Evolutionary conservation across 2,113 vertebrate genomes (phyloP), one percentile per base, ranked within the genome.

Genomic region (Amphiprion percula): DNA sequence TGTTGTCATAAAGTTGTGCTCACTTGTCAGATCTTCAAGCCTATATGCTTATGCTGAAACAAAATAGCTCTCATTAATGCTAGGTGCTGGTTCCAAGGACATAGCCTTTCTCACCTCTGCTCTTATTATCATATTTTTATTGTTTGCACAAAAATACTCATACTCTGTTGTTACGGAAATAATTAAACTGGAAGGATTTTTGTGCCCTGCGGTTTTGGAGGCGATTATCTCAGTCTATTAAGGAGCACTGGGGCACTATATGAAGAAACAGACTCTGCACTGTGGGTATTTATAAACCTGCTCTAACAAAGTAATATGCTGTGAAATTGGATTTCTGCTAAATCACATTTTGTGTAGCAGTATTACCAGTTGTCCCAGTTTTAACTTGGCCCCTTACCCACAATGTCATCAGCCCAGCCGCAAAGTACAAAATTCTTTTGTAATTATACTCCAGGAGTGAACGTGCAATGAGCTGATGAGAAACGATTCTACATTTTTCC

Each of bases 261-360:
- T 46, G 11, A 21, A 49, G n/a, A 67, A 77, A 10, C 55, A 16
- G 28, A 19, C 11, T 75, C 7, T 30, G 30, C 0, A 2, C 10
- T 10, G 47, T 55, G 54, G 52, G 19, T 82, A 79, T 88, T 84
- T 81, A 56, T 80, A 80, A 75, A 86, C 46, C 21, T 52, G 16
- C 74, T 70, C 59, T 21, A 67, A 59, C 12, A 77, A 70, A 85
- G 59, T 80, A 82, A 75, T 75, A 74, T 62, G 63, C 70, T 77
- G 75, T 75, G 77, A 88, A 88, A 90, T 71, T 74, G 74, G 72
- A 88, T 90, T 90, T 80, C 21, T 71, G 41, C 62, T 78, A 41
- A 88, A 88, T 90, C 74, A 28, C 53, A 64, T 87, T 85, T 88
- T 61, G 47, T 90, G 79, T 86, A 73, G 60, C 62, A 37, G 55